Conservation (phyloP, 2,113 vertebrate species). For the Cheirogaleus medius region DNA sequence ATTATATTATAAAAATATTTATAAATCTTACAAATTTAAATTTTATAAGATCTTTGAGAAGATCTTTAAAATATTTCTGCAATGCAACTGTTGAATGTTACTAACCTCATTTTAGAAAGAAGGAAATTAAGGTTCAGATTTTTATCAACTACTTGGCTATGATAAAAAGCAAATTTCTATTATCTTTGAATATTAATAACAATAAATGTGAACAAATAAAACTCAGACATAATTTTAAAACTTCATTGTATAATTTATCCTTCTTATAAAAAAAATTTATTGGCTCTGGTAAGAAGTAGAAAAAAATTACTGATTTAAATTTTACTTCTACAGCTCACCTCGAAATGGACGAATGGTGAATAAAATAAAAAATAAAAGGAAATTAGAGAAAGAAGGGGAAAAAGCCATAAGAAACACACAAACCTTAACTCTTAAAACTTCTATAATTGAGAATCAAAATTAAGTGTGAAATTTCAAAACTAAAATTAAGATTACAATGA, state of each 20-base stretch:
- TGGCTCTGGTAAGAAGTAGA: not conserved
- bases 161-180: slow-evolving; percentile 33
- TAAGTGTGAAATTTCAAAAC: slow-evolving; percentile 48
- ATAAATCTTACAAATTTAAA: not conserved
- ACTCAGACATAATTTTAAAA: slow-evolving; percentile 10
- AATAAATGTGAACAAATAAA: slow-evolving; percentile 30
- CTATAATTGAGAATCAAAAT: slow-evolving; percentile 25
- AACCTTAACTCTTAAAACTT: not conserved
- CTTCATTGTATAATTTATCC: not conserved
- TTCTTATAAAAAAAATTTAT: slow-evolving; percentile 36
- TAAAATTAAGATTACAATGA: slow-evolving; percentile 35
- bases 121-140: slow-evolving; percentile 2
- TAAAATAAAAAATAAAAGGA: not conserved
- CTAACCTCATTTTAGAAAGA: not conserved
- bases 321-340: slow-evolving; percentile 19
- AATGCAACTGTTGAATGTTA: not conserved
- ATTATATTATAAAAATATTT: not conserved
- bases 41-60: not conserved
- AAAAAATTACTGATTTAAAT: slow-evolving; percentile 13
- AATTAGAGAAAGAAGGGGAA: not conserved
- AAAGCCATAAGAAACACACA: not conserved
- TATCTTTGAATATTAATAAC: slow-evolving; percentile 1
- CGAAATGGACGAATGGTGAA: not conserved
- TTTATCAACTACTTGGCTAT: not conserved
- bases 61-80: slow-evolving; percentile 31